A percentile compares a stretch with the other conserved stretches of the same genome.
These are phyloP conservation scores for Xylophagus ater DNA, from an alignment of 2,888 invertebrate species.

Conservation along the genomic window DNA sequence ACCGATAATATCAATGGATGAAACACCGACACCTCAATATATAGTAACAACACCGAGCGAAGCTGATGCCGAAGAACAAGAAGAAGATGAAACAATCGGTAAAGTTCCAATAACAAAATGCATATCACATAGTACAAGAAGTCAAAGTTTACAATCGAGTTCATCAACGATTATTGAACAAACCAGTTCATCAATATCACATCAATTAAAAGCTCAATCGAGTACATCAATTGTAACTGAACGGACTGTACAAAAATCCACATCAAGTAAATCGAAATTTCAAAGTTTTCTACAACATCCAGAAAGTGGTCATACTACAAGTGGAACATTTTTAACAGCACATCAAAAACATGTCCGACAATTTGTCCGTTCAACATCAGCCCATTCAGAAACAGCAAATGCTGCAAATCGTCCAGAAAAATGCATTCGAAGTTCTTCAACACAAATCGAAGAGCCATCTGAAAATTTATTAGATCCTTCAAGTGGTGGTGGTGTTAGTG, in stretches of 20 bases:
- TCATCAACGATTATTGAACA: constrained; percentile 27
- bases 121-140: constrained; percentile 30
- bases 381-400: constrained; percentile 35
- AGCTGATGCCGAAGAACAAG: constrained; percentile 29
- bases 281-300: constrained; percentile 39
- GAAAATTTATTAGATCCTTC: constrained; percentile 18
- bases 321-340: constrained; percentile 31
- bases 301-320: constrained; percentile 26
- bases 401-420: constrained; percentile 28
- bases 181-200: constrained; percentile 36
- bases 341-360: constrained; percentile 39
- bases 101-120: constrained; percentile 19
- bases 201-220: constrained; percentile 36
- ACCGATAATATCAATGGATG: constrained; percentile 23
- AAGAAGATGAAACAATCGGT: constrained; percentile 21
- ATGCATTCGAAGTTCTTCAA: constrained; percentile 37
- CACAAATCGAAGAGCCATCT: constrained; percentile 33
- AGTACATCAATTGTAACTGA: constrained; percentile 35
- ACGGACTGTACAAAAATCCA: constrained; percentile 28
- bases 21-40: constrained; percentile 31
- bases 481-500: constrained; percentile 15
- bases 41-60: constrained; percentile 38
- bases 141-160: constrained; percentile 34
- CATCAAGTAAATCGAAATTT: constrained; percentile 30
- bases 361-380: constrained; percentile 39